Percentiles rank a stretch among this genome's conserved stretches.
phyloP scores from a whole-genome alignment of 92 coral and sea anemone species.

The Plumapathes pennacea region DNA sequence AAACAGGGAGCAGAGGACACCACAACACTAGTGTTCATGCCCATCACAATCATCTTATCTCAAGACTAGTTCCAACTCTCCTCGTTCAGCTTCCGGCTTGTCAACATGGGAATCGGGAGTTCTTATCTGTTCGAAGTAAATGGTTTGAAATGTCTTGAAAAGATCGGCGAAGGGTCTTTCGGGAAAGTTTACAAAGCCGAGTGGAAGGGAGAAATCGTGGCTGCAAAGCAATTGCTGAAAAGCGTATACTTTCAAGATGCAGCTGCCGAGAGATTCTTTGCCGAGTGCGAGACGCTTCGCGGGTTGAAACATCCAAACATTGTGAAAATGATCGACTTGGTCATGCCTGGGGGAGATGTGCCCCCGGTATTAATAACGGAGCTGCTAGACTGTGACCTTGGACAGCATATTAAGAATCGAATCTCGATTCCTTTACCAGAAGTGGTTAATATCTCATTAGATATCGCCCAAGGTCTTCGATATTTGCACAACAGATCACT shows the following conservation, averaged over 20 bases:
- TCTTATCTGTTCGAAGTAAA: too few relatives aligned
- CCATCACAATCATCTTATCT: too few relatives aligned
- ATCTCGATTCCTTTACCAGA: conserved; percentile 39
- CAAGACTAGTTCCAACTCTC: too few relatives aligned
- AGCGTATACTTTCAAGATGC: conserved; percentile 14
- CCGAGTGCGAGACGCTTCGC: conserved; percentile 29
- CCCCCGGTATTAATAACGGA: conserved; percentile 53
- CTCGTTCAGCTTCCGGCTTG: too few relatives aligned
- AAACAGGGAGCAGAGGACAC: too few relatives aligned
- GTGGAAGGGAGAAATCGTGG: conserved; percentile 52
- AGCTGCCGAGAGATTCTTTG: conserved; percentile 16
- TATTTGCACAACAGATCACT: conserved; percentile 28
- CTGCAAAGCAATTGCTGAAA: conserved; percentile 44
- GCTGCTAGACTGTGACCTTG: conserved; percentile 43
- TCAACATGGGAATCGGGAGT: too few relatives aligned
- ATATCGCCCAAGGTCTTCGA: conserved; percentile 48
- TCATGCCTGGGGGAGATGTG: conserved; percentile 8
- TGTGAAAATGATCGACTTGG: conserved; percentile 14
- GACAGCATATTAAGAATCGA: conserved; percentile 1
- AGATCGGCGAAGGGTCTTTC: conserved; percentile 40
- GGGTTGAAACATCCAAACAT: conserved; percentile 46
- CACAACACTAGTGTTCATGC: too few relatives aligned
- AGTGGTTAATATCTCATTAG: conserved; percentile 26
- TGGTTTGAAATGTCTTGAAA: too few relatives aligned
- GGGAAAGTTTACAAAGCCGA: conserved; percentile 60